Percentiles rank a stretch among this genome's conserved stretches.
These are phyloP conservation scores for Octopus bimaculoides DNA, from an alignment of 1,140 invertebrate species.

Conservation along the genomic window DNA sequence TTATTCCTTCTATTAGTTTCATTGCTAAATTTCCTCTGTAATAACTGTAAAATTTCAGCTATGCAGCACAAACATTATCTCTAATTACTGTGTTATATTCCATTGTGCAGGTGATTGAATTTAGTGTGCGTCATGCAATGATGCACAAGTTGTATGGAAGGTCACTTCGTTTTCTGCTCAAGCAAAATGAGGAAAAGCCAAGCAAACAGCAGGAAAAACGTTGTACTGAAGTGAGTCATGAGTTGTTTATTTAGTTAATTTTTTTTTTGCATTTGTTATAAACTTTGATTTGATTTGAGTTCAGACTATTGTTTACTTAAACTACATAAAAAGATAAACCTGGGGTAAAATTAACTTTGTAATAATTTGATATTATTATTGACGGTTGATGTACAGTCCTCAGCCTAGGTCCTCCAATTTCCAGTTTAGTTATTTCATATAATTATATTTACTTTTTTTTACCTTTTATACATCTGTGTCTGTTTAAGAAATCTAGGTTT, in stretches of 20 bases:
- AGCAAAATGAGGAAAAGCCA: conserved; percentile 77
- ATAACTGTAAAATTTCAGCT: no score
- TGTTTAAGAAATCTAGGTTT: no score
- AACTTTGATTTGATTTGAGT: neutral
- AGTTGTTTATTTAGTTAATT: neutral
- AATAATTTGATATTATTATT: neutral
- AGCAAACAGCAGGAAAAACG: conserved; percentile 22
- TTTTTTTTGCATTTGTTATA: neutral
- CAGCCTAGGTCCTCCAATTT: no score
- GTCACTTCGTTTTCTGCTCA: conserved; percentile 72
- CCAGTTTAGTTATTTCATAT: no score
- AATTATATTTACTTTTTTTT: no score
- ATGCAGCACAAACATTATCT: no score
- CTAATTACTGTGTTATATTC: no score
- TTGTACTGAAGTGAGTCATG: conserved; percentile 62
- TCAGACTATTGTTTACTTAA: neutral
- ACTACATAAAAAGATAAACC: neutral
- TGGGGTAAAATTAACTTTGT: neutral
- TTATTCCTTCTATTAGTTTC: no score
- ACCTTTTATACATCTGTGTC: no score
- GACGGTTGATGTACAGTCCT: neutral
- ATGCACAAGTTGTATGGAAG: conserved; percentile 76
- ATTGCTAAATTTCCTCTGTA: no score
- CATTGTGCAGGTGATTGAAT: conserved; percentile 65
- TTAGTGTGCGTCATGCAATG: conserved; percentile 78